phyloP scores from a whole-genome alignment of 2,797 vertebrate species.

The Acestrorhynchus altus region DNA sequence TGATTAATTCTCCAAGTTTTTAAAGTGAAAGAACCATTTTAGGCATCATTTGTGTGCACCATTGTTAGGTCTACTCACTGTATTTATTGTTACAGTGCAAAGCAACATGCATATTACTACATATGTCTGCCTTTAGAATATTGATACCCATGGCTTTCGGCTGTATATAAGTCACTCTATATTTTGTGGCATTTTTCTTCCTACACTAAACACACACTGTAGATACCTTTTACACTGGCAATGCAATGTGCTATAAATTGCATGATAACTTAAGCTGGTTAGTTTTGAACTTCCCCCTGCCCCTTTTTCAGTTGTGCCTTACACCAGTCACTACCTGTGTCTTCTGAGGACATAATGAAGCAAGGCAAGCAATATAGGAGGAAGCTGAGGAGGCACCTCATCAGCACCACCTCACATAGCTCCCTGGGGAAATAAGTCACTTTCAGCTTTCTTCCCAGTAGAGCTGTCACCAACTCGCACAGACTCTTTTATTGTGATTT shows the following conservation, averaged over 20 bases:
- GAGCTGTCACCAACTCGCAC: slow-evolving; percentile 65
- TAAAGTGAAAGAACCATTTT: slow-evolving; percentile 29
- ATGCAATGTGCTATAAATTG: not conserved
- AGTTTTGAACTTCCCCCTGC: not conserved
- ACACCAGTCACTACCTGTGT: slow-evolving; percentile 53
- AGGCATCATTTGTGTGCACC: not conserved
- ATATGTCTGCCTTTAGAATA: not conserved
- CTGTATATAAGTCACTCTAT: too few species aligned
- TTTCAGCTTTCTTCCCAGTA: slow-evolving; percentile 64
- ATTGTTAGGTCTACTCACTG: not conserved
- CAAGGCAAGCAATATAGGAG: slow-evolving; percentile 65
- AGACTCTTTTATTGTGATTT: slow-evolving; percentile 70
- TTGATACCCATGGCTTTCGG: not conserved
- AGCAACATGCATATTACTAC: not conserved
- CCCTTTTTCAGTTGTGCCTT: slow-evolving; percentile 39
- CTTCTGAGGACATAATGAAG: slow-evolving; percentile 72
- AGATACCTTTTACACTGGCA: not conserved
- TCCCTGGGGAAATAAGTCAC: slow-evolving; percentile 77
- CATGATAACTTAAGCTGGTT: too few species aligned
- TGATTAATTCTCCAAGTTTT: slow-evolving; percentile 50
- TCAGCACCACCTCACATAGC: slow-evolving; percentile 62
- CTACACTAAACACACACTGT: not conserved
- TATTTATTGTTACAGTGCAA: not conserved
- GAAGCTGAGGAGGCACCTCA: slow-evolving; percentile 66
- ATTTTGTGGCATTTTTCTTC: not conserved